A percentile compares a stretch with the other conserved stretches of the same genome.
These are phyloP conservation scores for Anas flavirostris DNA, from an alignment of 2,797 vertebrate genomes.

Conservation along the genomic window DNA sequence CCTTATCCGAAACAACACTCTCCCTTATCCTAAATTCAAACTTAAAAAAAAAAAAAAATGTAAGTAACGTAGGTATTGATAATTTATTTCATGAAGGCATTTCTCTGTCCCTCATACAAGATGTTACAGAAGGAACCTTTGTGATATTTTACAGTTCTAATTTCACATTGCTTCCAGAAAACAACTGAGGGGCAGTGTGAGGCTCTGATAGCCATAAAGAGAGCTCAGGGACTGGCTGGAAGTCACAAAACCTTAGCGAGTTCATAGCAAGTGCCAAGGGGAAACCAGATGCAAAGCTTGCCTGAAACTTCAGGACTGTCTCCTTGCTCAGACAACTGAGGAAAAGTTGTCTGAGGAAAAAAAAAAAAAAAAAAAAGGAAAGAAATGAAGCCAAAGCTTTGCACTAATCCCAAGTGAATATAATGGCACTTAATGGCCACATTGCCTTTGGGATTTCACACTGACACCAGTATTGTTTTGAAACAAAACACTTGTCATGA, in stretches of 20 bases:
- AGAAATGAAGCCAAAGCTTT: background rate
- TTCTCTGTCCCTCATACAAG: fast-evolving
- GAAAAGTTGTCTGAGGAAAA: background rate
- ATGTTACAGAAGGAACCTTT: background rate
- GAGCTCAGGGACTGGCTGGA: background rate
- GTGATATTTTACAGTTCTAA: background rate
- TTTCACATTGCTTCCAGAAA: background rate
- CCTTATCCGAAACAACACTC: fast-evolving
- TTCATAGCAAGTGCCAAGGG: background rate
- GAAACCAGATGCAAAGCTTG: background rate
- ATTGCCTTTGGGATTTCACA: background rate
- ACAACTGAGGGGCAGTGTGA: background rate
- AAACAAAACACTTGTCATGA: fast-evolving
- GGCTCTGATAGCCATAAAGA: background rate
- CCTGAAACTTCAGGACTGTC: background rate
- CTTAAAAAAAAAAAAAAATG: background rate
- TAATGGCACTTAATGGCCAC: fast-evolving
- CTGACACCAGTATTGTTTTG: fast-evolving
- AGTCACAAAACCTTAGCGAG: background rate
- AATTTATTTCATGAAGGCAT: background rate
- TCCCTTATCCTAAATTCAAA: background rate
- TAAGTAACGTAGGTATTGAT: background rate
- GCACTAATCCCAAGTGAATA: background rate
- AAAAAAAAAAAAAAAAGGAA: background rate
- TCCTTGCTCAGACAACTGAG: background rate